Evolutionary conservation across 2,888 invertebrate species (phyloP), one percentile per base, ranked within the genome.

Genomic region (Osedax fenrisi): DNA sequence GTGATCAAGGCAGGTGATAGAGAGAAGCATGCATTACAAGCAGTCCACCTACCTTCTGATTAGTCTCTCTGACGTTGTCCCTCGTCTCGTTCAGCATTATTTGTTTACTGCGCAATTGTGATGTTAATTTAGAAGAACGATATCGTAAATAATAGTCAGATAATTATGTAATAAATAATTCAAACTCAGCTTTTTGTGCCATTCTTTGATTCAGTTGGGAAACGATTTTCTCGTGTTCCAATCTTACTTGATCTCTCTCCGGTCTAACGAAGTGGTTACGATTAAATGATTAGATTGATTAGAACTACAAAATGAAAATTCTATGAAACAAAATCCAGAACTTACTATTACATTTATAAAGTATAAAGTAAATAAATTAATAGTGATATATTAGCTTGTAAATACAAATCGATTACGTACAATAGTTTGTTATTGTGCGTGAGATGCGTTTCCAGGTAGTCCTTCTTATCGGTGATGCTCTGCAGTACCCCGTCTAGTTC

Each of bases 41-140:
- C 24, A 69, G 10, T 27, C 24, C 3, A 69, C 80, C 78, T 78
- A 84, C 84, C 79, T 81, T 81, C 74, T 83, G 82, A 78, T 84
- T 84, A 10, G 82, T 81, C 77, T 81, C 82, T 77, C 83, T 77
- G 21, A 84, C 80, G 79, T 80, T 80, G 75, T 84, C 84, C 75
- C 84, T 79, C 3, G 83, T 83, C 78, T 84, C 84, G 80, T 84
- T 84, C 67, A 84, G 76, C 17, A 79, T 79, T 70, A 84, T 84
- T 79, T 84, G 84, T 79, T 83, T 81, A 59, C 83, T 83, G 77
- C 21, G 75, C n/a, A n/a, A n/a, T n/a, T n/a, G n/a, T n/a, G n/a
- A n/a, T n/a, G n/a, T n/a, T n/a, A n/a, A n/a, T n/a, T n/a, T n/a
- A n/a, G n/a, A n/a, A n/a, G n/a, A n/a, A n/a, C n/a, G n/a, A n/a